A percentile compares a stretch with the other conserved stretches of the same genome.
These are phyloP conservation scores for Masnerella sp. DNA, from an alignment of 2,888 invertebrate species.

Conservation along the genomic window DNA sequence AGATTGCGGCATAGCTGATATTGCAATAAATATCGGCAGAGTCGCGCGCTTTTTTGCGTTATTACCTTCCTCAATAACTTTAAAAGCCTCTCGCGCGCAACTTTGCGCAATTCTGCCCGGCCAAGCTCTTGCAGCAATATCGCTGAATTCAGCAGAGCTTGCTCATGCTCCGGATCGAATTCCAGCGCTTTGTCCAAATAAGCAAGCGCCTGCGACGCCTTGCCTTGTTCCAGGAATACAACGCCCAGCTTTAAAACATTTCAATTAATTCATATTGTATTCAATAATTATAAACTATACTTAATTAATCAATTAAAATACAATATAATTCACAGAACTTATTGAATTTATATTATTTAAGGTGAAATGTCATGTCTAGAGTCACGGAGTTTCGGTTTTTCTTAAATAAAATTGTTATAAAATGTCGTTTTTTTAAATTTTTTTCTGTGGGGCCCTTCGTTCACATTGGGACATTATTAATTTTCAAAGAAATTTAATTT, in stretches of 20 bases:
- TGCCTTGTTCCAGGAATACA: slow-evolving; percentile 94
- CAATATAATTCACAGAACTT: too few species aligned
- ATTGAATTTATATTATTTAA: too few species aligned
- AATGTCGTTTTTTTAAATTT: too few species aligned
- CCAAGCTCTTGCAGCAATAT: slow-evolving; percentile 95
- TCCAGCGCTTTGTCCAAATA: slow-evolving; percentile 96
- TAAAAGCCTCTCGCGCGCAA: slow-evolving; percentile 88
- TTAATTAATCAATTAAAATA: too few species aligned
- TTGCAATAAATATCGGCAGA: slow-evolving; percentile 29
- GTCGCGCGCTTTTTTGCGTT: slow-evolving; percentile 40
- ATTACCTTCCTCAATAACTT: slow-evolving; percentile 86
- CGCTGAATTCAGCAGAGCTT: slow-evolving; percentile 96
- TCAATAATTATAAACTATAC: too few species aligned
- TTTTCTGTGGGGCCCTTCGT: too few species aligned
- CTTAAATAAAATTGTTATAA: too few species aligned
- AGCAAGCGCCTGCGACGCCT: slow-evolving; percentile 92
- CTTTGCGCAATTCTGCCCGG: slow-evolving; percentile 86
- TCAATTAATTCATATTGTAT: too few species aligned
- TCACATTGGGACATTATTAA: too few species aligned
- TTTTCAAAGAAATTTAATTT: too few species aligned
- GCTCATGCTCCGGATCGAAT: slow-evolving; percentile 95
- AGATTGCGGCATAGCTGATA: slow-evolving; percentile 21
- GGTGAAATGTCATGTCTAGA: too few species aligned
- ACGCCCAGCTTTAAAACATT: slow-evolving; percentile 87
- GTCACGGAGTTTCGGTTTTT: too few species aligned